phyloP scores from a whole-genome alignment of 2,797 vertebrate species.

The Syndactyla subalaris region DNA sequence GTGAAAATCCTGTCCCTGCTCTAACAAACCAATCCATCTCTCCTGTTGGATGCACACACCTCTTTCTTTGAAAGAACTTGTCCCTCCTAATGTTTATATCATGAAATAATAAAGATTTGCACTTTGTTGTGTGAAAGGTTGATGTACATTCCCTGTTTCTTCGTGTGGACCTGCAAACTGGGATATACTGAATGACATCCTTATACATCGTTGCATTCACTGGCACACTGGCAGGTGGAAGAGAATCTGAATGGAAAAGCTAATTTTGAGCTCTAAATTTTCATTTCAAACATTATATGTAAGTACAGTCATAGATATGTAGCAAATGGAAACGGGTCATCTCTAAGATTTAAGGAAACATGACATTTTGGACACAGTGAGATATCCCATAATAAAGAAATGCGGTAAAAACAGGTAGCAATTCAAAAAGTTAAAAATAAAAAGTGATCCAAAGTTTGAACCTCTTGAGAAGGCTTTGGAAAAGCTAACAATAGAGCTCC shows the following conservation, averaged over 20 bases:
- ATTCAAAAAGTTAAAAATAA: constrained; percentile 10
- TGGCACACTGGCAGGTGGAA: background rate
- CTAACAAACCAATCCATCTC: background rate
- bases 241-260: background rate
- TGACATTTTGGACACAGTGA: background rate
- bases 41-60: background rate
- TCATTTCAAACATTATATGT: background rate
- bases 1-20: background rate
- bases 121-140: background rate
- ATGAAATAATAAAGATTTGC: background rate
- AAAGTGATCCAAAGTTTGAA: background rate
- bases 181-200: background rate
- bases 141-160: background rate
- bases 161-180: background rate
- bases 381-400: background rate
- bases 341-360: background rate
- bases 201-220: background rate
- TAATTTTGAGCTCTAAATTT: background rate
- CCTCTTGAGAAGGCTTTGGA: background rate
- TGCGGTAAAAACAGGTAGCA: background rate
- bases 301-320: background rate
- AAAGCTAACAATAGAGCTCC: constrained; percentile 30
- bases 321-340: background rate
- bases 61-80: background rate
- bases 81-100: background rate